A percentile compares a stretch with the other conserved stretches of the same genome.
Conservation (phyloP, 2,113 vertebrate genomes). For the Xiphorhynchus elegans region DNA sequence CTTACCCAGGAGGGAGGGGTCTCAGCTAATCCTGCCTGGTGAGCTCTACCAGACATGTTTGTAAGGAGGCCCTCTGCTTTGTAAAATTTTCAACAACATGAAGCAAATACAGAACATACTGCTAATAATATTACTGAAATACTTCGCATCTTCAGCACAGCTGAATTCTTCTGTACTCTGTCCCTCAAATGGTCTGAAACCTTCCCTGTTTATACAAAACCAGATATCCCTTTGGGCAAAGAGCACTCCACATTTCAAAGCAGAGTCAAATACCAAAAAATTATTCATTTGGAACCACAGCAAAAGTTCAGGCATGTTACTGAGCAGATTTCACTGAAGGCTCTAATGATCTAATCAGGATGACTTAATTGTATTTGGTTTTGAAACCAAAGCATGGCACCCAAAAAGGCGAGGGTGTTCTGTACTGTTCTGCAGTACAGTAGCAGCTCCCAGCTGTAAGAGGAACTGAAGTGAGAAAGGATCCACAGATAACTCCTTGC, state of each 20-base stretch:
- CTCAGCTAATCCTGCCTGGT: neutral
- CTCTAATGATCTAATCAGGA: constrained; percentile 57
- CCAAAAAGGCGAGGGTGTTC: neutral
- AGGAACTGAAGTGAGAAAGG: neutral
- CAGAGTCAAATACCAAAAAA: constrained; percentile 62
- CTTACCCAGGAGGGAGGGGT: neutral
- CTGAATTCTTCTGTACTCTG: neutral
- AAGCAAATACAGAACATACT: neutral
- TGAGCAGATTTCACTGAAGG: constrained; percentile 44
- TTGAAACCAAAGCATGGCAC: neutral
- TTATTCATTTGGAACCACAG: constrained; percentile 56
- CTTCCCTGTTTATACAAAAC: constrained; percentile 47
- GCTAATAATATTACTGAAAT: neutral
- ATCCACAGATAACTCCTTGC: neutral
- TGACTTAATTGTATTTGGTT: constrained; percentile 52
- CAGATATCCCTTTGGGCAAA: constrained; percentile 47
- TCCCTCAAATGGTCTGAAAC: constrained; percentile 46
- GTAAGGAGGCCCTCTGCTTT: neutral
- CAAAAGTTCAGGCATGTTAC: constrained; percentile 54
- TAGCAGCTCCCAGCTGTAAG: neutral
- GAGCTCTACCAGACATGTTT: neutral
- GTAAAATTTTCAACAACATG: neutral
- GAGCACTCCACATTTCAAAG: constrained; percentile 52
- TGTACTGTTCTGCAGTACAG: neutral
- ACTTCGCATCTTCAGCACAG: neutral